Evolutionary conservation across 2,888 invertebrate genomes (phyloP), one percentile per base, ranked within the genome.

Genomic region (Mycalesis mineus): DNA sequence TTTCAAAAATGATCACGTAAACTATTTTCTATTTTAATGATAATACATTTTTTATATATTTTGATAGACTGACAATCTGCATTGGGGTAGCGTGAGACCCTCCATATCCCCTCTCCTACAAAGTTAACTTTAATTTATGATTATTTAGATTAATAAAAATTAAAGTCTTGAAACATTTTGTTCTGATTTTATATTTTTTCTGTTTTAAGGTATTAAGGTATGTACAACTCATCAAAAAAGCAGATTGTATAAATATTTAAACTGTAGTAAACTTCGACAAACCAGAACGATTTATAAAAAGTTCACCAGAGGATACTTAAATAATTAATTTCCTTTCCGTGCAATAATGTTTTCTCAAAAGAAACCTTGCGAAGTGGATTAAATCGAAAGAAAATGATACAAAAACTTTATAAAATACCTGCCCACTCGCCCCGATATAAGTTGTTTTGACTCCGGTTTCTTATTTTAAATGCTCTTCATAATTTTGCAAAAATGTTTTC

Each of bases 361-460:
- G 52, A 52, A 52, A 52, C 52, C 51, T 42, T 52, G 41, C 42
- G 42, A 33, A 42, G 52, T 52, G 42, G 52, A 42, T 52, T 52
- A 52, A 52, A 52, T 52, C 33, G 42, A 33, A 42, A 40, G 47
- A 15, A 47, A 40, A 52, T 42, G 52, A 52, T 52, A 41, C 40
- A 52, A 52, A 52, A 49, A 41, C 17, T 42, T 13, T 42, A 51
- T 41, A 33, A 52, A 33, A 52, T 31, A 33, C 42, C 17, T 28
- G 40, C 50, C 39, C 37, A 40, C 37, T 49, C 39, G 39, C 28
- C 40, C 29, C 39, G 40, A 40, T 29, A 36, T 42, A 52, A 52
- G 42, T 42, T 52, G 52, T 52, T 52, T 52, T 52, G 52, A 52
- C 52, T 22, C 17, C 11, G 33, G 22, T 52, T 52, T 17, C 41